Conservation (phyloP, 2,113 vertebrate species). For the Circaetus gallicus region DNA sequence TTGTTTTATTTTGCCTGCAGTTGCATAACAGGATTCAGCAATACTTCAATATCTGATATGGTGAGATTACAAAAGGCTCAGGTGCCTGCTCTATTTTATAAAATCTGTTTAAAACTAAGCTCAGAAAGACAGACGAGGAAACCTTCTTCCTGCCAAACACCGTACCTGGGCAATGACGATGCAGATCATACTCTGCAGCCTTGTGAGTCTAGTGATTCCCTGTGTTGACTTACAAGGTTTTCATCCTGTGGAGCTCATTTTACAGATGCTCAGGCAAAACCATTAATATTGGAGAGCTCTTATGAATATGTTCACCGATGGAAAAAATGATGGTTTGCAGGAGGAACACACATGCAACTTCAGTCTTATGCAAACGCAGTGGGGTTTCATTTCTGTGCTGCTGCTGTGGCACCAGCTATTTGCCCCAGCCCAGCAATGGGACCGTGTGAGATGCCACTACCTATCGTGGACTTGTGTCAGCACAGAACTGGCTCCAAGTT, state of each 20-base stretch:
- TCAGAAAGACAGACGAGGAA: neutral
- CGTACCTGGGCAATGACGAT: neutral
- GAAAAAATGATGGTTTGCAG: neutral
- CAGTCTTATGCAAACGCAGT: neutral
- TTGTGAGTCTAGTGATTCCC: neutral
- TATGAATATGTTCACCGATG: neutral
- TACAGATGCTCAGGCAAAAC: neutral
- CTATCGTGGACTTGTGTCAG: neutral
- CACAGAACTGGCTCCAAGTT: neutral
- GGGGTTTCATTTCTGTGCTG: neutral
- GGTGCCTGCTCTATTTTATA: neutral
- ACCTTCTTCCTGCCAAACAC: neutral
- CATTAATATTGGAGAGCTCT: neutral
- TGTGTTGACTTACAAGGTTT: neutral
- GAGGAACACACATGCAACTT: fast-evolving
- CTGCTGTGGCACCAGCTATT: neutral
- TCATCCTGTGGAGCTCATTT: neutral
- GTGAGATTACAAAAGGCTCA: neutral
- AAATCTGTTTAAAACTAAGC: neutral
- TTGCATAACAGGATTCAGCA: neutral
- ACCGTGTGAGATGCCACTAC: fast-evolving
- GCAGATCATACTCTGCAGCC: neutral
- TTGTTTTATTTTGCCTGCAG: neutral
- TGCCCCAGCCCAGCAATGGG: neutral
- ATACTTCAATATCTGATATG: neutral